A percentile compares a stretch with the other conserved stretches of the same genome.
Evolutionary conservation across 1,140 invertebrate species (phyloP).

Genomic region (Polypedilum vanderplanki): DNA sequence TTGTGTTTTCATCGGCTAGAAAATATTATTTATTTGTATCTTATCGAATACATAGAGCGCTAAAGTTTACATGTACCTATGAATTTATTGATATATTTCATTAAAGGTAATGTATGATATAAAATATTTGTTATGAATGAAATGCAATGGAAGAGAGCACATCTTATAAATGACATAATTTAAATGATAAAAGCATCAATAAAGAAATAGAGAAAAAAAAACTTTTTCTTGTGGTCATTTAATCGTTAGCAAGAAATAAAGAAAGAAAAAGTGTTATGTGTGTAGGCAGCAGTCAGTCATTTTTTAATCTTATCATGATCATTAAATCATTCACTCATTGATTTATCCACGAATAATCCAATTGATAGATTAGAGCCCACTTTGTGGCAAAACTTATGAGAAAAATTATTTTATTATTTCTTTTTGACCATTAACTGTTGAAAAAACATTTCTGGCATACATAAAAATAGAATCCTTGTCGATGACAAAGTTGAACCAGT

Average conservation of each 20-base stretch:
- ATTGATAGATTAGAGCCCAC: neutral
- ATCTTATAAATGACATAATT: too few species aligned
- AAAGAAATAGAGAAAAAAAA: neutral
- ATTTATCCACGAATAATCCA: slow-evolving; percentile 5
- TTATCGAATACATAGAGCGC: too few species aligned
- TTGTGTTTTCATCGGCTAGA: too few species aligned
- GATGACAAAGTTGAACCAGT: neutral
- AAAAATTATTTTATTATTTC: neutral
- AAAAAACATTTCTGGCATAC: neutral
- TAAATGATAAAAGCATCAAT: neutral
- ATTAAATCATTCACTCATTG: neutral
- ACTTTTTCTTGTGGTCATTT: neutral
- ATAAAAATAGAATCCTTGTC: slow-evolving; percentile 3
- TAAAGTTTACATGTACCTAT: too few species aligned
- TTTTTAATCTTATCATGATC: neutral
- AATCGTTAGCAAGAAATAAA: neutral
- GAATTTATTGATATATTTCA: too few species aligned
- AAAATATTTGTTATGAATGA: too few species aligned
- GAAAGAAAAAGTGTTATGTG: neutral
- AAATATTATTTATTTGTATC: too few species aligned
- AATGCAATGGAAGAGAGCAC: too few species aligned
- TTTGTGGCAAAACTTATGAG: neutral
- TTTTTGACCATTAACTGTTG: neutral
- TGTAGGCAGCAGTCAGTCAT: neutral
- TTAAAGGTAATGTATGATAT: too few species aligned